Evolutionary conservation across 1,140 invertebrate species (phyloP).

Genomic region (Rhagoletis zephyria): DNA sequence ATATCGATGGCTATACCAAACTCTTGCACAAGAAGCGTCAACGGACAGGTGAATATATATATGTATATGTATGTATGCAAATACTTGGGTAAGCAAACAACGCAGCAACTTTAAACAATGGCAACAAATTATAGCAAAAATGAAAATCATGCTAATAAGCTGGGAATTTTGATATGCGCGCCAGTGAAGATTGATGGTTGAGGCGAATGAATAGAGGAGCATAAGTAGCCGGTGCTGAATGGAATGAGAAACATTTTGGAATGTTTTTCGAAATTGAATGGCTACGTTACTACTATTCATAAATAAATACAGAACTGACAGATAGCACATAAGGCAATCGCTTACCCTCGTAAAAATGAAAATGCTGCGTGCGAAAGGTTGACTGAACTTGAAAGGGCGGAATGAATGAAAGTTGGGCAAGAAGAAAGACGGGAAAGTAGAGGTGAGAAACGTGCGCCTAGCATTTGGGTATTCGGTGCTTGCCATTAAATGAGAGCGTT

Average conservation of each 20-base stretch:
- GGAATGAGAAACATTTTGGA: not conserved
- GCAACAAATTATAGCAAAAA: not conserved
- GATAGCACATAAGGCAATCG: not conserved
- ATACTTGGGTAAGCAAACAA: not conserved
- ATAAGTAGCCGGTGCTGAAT: no score
- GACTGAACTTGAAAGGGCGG: not conserved
- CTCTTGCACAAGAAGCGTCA: not conserved
- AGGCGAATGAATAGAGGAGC: not conserved
- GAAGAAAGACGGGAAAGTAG: not conserved
- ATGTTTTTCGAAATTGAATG: not conserved
- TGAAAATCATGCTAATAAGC: slow-evolving; percentile 1
- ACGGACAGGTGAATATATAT: not conserved
- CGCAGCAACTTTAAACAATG: not conserved
- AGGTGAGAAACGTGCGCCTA: not conserved
- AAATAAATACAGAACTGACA: not conserved
- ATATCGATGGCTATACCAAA: not conserved
- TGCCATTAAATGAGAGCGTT: not conserved
- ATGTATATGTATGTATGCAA: no score
- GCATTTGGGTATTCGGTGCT: not conserved
- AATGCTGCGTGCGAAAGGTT: not conserved
- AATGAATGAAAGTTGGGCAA: not conserved
- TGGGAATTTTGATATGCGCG: not conserved
- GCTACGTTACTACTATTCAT: slow-evolving; percentile 8
- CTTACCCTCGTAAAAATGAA: not conserved
- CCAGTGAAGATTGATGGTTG: no score